Evolutionary conservation across 2,113 vertebrate species (phyloP).

Genomic region (pig (Sus scrofa)): DNA sequence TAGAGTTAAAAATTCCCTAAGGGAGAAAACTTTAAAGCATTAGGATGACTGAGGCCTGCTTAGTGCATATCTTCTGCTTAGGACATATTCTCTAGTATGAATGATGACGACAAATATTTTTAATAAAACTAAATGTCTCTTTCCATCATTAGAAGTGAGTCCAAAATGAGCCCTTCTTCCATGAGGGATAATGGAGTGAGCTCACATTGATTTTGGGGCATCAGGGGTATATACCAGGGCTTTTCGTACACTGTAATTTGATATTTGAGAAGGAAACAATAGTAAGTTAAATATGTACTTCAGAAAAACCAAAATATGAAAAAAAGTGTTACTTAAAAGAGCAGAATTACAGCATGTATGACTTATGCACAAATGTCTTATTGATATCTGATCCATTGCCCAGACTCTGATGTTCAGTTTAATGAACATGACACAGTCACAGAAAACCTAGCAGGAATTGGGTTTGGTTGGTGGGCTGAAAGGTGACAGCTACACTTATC

Average conservation of each 20-base stretch:
- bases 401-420: accelerated
- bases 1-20: not conserved
- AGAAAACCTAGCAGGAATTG: not conserved
- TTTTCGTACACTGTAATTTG: not conserved
- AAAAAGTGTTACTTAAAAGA: not conserved
- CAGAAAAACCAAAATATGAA: not conserved
- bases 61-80: not conserved
- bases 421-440: not conserved
- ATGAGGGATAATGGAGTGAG: not conserved
- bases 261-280: not conserved
- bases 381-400: not conserved
- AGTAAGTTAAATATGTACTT: not conserved
- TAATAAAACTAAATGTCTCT: not conserved
- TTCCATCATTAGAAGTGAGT: not conserved
- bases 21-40: not conserved
- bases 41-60: not conserved
- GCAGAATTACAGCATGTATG: not conserved
- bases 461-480: not conserved
- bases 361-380: not conserved
- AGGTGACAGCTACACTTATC: not conserved
- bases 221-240: not conserved
- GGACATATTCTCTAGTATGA: not conserved
- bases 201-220: not conserved
- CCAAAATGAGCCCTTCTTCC: not conserved
- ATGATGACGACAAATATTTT: not conserved